Conservation (phyloP, 2,797 vertebrate genomes). For the Eulemur albifrons region DNA sequence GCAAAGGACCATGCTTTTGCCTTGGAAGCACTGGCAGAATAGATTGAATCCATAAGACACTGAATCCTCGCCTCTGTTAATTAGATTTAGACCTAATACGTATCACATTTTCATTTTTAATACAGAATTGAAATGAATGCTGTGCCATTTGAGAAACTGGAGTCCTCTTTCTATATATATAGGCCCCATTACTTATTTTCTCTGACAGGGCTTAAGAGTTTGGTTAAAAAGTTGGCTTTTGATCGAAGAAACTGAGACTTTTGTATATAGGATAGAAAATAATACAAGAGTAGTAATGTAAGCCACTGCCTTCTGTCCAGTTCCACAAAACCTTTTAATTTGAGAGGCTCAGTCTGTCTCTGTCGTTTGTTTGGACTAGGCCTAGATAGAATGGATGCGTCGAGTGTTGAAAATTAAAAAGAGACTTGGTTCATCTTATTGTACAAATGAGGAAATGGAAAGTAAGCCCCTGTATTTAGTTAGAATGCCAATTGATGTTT, state of each 20-base stretch:
- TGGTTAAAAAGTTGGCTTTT: constrained; percentile 48
- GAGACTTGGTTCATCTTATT: neutral
- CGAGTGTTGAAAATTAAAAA: neutral
- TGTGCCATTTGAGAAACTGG: neutral
- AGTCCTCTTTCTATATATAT: neutral
- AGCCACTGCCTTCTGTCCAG: neutral
- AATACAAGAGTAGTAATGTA: neutral
- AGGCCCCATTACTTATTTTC: neutral
- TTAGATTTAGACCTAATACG: neutral
- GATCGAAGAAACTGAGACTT: neutral
- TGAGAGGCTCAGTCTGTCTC: neutral
- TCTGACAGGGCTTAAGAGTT: constrained; percentile 6
- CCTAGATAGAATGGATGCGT: neutral
- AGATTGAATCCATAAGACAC: neutral
- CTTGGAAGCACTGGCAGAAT: neutral
- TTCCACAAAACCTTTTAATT: constrained; percentile 9
- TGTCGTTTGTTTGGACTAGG: neutral
- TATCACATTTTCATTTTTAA: constrained; percentile 47
- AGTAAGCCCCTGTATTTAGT: neutral
- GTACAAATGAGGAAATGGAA: neutral
- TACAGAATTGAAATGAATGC: constrained; percentile 32
- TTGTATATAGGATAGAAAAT: constrained; percentile 2
- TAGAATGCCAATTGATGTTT: neutral
- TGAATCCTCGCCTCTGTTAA: constrained; percentile 11
- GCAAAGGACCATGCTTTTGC: neutral